Evolutionary conservation across 2,797 vertebrate species (phyloP), one percentile per base, ranked within the genome.

Genomic region (Salmo trutta): DNA sequence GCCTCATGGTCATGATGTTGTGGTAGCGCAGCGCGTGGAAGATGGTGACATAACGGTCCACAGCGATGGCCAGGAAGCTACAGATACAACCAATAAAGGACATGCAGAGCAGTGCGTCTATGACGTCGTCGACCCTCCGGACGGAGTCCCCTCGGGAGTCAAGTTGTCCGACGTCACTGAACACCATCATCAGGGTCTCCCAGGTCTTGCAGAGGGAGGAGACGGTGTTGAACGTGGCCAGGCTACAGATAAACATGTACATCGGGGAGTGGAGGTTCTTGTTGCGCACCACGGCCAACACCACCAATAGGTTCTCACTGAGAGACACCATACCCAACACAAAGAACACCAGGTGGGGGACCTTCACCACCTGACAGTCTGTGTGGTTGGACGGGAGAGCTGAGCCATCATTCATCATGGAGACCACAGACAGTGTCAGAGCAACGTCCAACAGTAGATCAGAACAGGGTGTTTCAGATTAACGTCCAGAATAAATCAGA

Each of bases 181-280:
- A 90, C 66, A 94, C 90, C 31, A 99, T 93, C 87, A 99, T 95
- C 73, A 96, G 87, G 74, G 95, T 98, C 86, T 99, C 98, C 76
- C 95, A 89, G 81, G 96, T 96, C 90, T 98, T 99, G 79, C 94
- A 95, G 69, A 98, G 85, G 82, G 97, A 98, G 16, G 95, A 95
- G 41, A 98, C 83, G 89, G 96, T 97, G 86, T 99, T 98, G 75
- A 98, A 99, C 86, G 96, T 88, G 0, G 98, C 97, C 88, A 99
- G 91, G 79, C 96, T 99, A 84, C 98, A 98, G 89, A 99, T 98
- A 86, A 99, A 99, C 88, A 95, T 94, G 88, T 98, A 97, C 98
- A 98, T 98, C 75, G 98, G 98, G 0, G 93, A 94, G 85, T 99
- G 98, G 17, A 99, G 96, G 78, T 96, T 98, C 89, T 95, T 96